These are phyloP conservation scores for Bubo scandiacus DNA, from an alignment of 2,113 vertebrate genomes.

Conservation along the genomic window DNA sequence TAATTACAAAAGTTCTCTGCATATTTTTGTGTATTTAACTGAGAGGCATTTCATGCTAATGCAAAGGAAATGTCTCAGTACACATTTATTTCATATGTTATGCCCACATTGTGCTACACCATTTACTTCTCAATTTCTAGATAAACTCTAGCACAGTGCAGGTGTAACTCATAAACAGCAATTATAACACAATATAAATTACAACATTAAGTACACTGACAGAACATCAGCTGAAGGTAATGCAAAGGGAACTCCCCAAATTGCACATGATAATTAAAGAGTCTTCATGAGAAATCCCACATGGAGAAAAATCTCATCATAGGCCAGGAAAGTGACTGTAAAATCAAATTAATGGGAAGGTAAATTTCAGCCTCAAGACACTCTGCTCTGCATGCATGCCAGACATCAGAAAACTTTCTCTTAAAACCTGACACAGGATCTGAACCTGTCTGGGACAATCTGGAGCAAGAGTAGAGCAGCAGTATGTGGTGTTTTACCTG, in stretches of 20 bases:
- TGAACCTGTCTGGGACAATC: background rate
- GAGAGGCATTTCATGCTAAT: background rate
- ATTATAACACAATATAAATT: background rate
- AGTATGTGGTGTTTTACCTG: background rate
- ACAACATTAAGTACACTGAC: background rate
- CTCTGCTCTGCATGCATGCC: rapidly evolving
- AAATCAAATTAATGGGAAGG: background rate
- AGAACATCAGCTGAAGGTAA: background rate
- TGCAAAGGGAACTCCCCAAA: background rate
- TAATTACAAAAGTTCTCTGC: background rate
- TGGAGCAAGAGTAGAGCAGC: background rate
- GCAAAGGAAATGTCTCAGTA: background rate
- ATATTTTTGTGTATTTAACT: background rate
- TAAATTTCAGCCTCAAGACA: background rate
- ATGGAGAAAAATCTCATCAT: background rate
- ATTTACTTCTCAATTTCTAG: background rate
- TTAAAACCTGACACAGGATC: background rate
- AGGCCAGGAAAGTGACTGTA: background rate
- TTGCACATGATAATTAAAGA: background rate
- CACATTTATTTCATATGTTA: background rate
- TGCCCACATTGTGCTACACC: background rate
- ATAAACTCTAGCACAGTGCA: background rate
- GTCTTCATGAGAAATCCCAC: background rate
- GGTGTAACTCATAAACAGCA: background rate
- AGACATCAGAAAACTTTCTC: background rate